These are phyloP conservation scores for Diuraphis noxia DNA, from an alignment of 1,140 invertebrate genomes.

Conservation along the genomic window DNA sequence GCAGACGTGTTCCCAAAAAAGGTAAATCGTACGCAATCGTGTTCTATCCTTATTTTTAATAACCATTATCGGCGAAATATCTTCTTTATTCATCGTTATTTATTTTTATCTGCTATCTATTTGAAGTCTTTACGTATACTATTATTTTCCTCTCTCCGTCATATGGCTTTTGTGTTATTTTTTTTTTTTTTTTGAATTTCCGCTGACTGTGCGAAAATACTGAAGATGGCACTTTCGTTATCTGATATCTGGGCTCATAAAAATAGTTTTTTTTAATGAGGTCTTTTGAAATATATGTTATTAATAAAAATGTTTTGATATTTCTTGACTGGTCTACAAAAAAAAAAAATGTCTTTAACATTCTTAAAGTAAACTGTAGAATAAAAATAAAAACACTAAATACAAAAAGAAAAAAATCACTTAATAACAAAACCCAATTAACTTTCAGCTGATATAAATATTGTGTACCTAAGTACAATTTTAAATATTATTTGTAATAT, in stretches of 20 bases:
- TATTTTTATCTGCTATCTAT: neutral
- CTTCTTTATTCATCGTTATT: neutral
- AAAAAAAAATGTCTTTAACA: neutral
- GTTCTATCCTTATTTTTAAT: neutral
- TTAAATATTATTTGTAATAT: neutral
- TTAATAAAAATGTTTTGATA: slow-evolving; percentile 4
- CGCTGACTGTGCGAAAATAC: neutral
- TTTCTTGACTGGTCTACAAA: neutral
- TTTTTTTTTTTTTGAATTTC: neutral
- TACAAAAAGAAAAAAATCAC: neutral
- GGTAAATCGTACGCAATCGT: neutral
- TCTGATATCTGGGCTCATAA: neutral
- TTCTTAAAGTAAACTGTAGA: neutral
- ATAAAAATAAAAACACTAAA: neutral
- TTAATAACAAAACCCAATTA: neutral
- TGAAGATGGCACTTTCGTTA: slow-evolving; percentile 13
- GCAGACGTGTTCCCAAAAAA: neutral
- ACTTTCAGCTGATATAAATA: neutral
- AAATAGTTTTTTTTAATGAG: slow-evolving; percentile 15
- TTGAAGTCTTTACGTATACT: neutral
- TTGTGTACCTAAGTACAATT: no score
- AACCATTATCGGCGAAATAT: neutral
- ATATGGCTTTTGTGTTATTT: neutral
- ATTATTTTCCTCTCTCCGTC: neutral
- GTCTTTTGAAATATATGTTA: neutral